Base-by-base conservation (phyloP, 2,797 vertebrate species). In the Muscicapa striata region DNA sequence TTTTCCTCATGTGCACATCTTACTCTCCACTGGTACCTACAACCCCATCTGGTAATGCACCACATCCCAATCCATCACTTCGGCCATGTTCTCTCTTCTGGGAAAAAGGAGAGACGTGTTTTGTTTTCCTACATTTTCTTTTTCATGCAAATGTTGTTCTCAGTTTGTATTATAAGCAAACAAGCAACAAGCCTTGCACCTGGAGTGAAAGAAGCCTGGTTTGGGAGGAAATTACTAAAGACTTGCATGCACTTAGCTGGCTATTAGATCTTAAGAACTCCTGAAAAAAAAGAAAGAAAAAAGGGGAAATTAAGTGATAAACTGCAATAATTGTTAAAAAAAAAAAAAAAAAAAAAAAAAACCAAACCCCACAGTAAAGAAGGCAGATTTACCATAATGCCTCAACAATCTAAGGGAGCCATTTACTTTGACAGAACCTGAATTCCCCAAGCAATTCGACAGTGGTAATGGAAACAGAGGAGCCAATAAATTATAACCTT, bases 401-500 rank as follows among this genome's bases (percentile, higher is more conserved):
- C 73, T 91, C 63, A 67, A 52, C 76, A 81, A 59, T 88, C 77
- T 92, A 84, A 93, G 66, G 74, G 55, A 96, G 83, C 80, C 91
- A 94, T 90, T 96, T 90, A 92, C 91, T 95, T 95, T 94, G 94
- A 96, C 89, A 96, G 91, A 94, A 88, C 70, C 83, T 82, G 87
- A 96, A 96, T 94, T 96, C 94, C 96, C 96, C 18, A 4, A 79
- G 93, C 52, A 10, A 72, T 94, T 94, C 3, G 1, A 79, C 77
- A 74, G 83, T 88, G 91, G 92, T 94, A 97, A 95, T 96, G 95
- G 92, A 97, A 96, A 93, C 85, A 93, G 89, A 96, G 87, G n/a
- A 96, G 95, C 95, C 92, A 96, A 96, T 96, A 96, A 95, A 97
- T 94, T 96, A 96, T 74, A 96, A 93, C 89, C 85, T 94, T 90